phyloP scores from a whole-genome alignment of 2,113 vertebrate species.

The Lepus timidus region DNA sequence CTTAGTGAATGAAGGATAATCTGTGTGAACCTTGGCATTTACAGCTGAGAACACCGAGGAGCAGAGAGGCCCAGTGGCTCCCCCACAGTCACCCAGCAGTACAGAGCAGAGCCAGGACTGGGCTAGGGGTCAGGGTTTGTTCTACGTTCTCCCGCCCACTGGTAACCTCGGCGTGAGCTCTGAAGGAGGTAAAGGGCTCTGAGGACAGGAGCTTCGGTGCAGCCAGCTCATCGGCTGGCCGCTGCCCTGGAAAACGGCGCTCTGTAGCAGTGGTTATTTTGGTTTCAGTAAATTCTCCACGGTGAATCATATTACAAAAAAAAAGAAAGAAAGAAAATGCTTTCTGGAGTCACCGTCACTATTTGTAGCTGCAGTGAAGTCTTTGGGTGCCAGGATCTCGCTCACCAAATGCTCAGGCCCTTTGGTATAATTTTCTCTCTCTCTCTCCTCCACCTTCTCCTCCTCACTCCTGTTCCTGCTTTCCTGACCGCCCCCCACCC shows the following conservation, averaged over 20 bases:
- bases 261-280: background rate
- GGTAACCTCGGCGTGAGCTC: background rate
- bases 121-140: background rate
- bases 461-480: background rate
- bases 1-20: slow-evolving; percentile 8
- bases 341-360: background rate
- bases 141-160: background rate
- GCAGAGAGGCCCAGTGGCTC: background rate
- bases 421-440: background rate
- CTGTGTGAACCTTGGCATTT: background rate
- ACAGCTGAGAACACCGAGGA: slow-evolving; percentile 10
- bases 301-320: background rate
- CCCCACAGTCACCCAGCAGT: background rate
- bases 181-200: background rate
- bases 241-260: background rate
- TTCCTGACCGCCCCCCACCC: no score
- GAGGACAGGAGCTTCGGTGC: background rate
- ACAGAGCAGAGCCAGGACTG: background rate
- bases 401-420: background rate
- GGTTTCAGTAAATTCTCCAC: background rate
- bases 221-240: no score
- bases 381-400: background rate
- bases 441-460: background rate
- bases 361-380: background rate
- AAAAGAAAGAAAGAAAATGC: background rate